Evolutionary conservation across 2,888 invertebrate genomes (phyloP), one percentile per base, ranked within the genome.

Genomic region (Megamerina dolium): DNA sequence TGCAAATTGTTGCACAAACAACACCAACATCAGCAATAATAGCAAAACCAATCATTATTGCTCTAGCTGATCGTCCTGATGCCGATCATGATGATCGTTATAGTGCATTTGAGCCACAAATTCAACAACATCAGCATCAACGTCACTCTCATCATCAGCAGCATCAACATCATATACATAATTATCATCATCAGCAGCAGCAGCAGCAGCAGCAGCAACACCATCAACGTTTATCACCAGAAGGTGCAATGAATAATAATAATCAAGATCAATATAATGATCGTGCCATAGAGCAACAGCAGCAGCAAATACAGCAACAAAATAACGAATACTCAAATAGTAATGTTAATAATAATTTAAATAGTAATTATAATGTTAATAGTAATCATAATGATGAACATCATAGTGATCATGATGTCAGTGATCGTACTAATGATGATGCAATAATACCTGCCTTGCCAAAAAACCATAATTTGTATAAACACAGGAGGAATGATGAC

Each of bases 381-480:
- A 45, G 43, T 44, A 53, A 53, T 46, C 35, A 31, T 34, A 46
- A 47, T 43, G 33, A 34, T 48, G 54, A 55, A 52, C 33, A 51
- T n/a, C n/a, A n/a, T n/a, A n/a, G n/a, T n/a, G n/a, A n/a, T n/a
- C n/a, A n/a, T n/a, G n/a, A 48, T 45, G 34, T 29, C 46, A 55
- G 55, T 52, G 53, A 52, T 45, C 51, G 48, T 51, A 38, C 42
- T 53, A 55, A 54, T 48, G 50, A 49, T 59, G 42, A 55, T 61
- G 60, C 64, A 66, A 68, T 66, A 68, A 68, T 68, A 68, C 68
- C 66, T 68, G 68, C 68, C 68, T 68, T 68, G 68, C 68, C 68
- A 68, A 68, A 68, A 68, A 68, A 64, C 57, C 62, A 46, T 33
- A 39, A 40, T 14, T 50, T 44, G 31, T 31, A 49, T 29, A 35